Conservation (phyloP, 2,888 invertebrate genomes). For the Euzophera pinguis region DNA sequence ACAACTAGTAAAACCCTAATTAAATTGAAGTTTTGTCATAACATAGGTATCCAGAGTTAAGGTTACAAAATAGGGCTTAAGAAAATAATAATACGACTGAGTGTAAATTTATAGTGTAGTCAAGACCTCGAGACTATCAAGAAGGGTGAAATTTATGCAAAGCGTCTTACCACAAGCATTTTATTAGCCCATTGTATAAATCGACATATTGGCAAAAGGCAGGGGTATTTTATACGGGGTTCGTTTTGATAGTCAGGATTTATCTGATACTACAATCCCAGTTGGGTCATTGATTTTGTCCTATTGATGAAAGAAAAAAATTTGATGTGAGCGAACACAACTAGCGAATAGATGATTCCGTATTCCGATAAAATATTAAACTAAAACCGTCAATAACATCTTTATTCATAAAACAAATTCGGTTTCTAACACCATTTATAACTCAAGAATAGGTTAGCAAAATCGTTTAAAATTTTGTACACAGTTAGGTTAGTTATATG, state of each 20-base stretch:
- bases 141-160: constrained; percentile 9
- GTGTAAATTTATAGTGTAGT: neutral
- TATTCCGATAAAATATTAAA: neutral
- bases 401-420: too few relatives aligned
- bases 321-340: neutral
- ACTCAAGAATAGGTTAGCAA: too few relatives aligned
- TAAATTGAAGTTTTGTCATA: too few relatives aligned
- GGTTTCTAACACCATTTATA: too few relatives aligned
- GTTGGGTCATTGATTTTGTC: neutral
- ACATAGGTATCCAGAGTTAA: too few relatives aligned
- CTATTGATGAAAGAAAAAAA: neutral
- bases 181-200: constrained; percentile 7
- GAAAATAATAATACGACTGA: neutral
- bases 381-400: neutral
- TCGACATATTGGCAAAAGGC: constrained; percentile 10
- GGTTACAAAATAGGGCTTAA: neutral
- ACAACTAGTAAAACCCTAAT: too few relatives aligned
- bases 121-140: neutral
- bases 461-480: too few relatives aligned
- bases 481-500: too few relatives aligned
- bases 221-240: constrained; percentile 2
- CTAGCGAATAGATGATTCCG: neutral
- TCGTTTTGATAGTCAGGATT: constrained; percentile 11
- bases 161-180: neutral
- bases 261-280: neutral